Evolutionary conservation across 2,113 vertebrate species (phyloP).

Genomic region (Triplophysa siluroides): DNA sequence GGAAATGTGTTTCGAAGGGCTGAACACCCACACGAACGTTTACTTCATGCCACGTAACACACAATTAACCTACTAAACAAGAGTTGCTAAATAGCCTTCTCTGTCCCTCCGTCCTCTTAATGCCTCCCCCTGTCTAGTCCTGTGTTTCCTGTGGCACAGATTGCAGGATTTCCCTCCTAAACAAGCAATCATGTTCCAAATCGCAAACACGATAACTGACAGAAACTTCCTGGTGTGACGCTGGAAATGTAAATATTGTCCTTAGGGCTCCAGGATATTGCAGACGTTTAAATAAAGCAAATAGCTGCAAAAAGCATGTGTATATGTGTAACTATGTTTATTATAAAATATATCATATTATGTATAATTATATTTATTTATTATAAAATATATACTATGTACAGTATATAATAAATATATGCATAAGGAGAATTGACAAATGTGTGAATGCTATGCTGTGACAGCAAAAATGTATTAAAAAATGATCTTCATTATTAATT

Average conservation of each 20-base stretch:
- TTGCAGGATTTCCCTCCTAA: slow-evolving; percentile 69
- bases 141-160: slow-evolving; percentile 65
- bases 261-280: neutral
- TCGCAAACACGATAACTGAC: slow-evolving; percentile 29
- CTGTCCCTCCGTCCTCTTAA: slow-evolving; percentile 30
- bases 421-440: no score
- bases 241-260: slow-evolving; percentile 17
- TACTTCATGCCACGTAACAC: slow-evolving; percentile 21
- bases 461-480: no score
- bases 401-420: no score
- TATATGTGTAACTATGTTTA: no score
- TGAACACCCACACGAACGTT: slow-evolving; percentile 2
- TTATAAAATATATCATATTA: no score
- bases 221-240: slow-evolving; percentile 21
- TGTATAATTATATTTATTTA: no score
- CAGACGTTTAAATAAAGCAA: neutral
- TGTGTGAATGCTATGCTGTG: no score
- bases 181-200: slow-evolving; percentile 53
- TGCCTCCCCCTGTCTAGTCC: slow-evolving; percentile 54
- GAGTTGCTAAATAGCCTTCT: slow-evolving; percentile 1
- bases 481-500: no score
- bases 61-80: slow-evolving; percentile 28
- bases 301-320: neutral
- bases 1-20: slow-evolving; percentile 12
- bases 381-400: no score